Percentiles rank a stretch among this genome's conserved stretches.
Evolutionary conservation across 2,888 invertebrate species (phyloP).

Genomic region (Busseola fusca): DNA sequence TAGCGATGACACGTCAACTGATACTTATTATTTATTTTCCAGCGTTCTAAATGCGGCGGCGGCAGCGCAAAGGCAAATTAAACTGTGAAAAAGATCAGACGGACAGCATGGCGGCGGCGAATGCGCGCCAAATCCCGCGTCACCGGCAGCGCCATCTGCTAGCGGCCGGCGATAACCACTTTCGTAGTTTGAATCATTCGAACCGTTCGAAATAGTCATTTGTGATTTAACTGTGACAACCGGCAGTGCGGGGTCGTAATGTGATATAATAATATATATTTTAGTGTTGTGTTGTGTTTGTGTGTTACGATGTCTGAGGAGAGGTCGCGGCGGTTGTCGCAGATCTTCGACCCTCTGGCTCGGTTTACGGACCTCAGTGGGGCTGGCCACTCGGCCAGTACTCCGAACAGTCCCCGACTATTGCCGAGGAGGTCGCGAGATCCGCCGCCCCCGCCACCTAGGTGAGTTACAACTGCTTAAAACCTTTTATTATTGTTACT

Average conservation of each 20-base stretch:
- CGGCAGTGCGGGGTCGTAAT: slow-evolving; percentile 78
- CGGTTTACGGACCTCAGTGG: slow-evolving; percentile 91
- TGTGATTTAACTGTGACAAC: slow-evolving; percentile 75
- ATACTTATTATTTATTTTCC: slow-evolving; percentile 82
- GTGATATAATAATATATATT: slow-evolving; percentile 73
- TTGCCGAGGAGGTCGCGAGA: slow-evolving; percentile 89
- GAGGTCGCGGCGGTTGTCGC: slow-evolving; percentile 93
- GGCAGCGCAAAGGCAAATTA: slow-evolving; percentile 73
- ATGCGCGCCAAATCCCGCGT: slow-evolving; percentile 82
- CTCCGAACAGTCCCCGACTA: slow-evolving; percentile 92
- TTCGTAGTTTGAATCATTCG: slow-evolving; percentile 79
- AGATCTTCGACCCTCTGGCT: slow-evolving; percentile 94
- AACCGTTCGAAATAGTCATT: slow-evolving; percentile 84
- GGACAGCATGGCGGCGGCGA: slow-evolving; percentile 80
- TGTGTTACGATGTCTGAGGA: slow-evolving; percentile 90
- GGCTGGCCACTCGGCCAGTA: slow-evolving; percentile 89
- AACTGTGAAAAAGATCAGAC: slow-evolving; percentile 83
- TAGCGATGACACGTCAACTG: slow-evolving; percentile 71
- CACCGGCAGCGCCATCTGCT: slow-evolving; percentile 79
- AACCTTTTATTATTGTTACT: background rate
- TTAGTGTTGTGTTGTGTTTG: slow-evolving; percentile 77
- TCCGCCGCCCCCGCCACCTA: slow-evolving; percentile 85
- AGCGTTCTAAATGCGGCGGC: slow-evolving; percentile 80
- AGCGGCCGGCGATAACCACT: slow-evolving; percentile 69
- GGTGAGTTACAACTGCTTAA: slow-evolving; percentile 69